Base-by-base conservation (phyloP, 1,140 invertebrate species). In the Solen grandis region DNA sequence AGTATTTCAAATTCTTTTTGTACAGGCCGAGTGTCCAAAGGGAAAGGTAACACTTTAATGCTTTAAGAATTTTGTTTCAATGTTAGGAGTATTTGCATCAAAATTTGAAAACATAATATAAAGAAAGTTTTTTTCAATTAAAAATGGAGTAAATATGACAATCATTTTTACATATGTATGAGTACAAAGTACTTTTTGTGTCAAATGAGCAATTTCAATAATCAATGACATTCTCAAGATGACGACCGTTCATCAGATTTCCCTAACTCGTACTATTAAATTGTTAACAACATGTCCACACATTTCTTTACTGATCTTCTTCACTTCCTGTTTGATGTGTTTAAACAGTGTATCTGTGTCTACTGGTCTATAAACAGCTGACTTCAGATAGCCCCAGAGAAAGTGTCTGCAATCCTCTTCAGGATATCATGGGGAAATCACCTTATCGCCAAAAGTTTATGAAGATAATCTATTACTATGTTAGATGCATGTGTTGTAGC, bases 281-380 rank as follows among this genome's bases (percentile, higher is more conserved):
- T 62, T 14, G 27, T 62, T 46, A 29, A 62, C 8, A 14, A 62
- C 59, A 62, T 62, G 27, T 62, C 27, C 59, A 29, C 22, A 62
- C 59, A 62, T 62, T 62, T 62, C 59, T 62, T 14, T 19, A 62
- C 59, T 29, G 59, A 62, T 62, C 59, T 27, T 62, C 59, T 62
- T 29, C 59, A 10, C 29, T 62, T 62, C 59, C 54, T 16, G 31
- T 62, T 62, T 62, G 29, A 62, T 62, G 59, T 62, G 27, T 62
- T 3, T 62, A 5, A 62, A 62, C 4, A 33, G 31, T 27, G 27
- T 33, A 29, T 62, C 59, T 19, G 29, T 62, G 29, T 62, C 59
- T 19, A 62, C 59, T 29, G 59, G 59, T 62, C 59, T 14, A 19
- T 62, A 62, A 10, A 62, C 19, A 62, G 27, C 5, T 3, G 25